These are phyloP conservation scores for Drosophila bocki DNA, from an alignment of 1,140 invertebrate species.

Conservation along the genomic window DNA sequence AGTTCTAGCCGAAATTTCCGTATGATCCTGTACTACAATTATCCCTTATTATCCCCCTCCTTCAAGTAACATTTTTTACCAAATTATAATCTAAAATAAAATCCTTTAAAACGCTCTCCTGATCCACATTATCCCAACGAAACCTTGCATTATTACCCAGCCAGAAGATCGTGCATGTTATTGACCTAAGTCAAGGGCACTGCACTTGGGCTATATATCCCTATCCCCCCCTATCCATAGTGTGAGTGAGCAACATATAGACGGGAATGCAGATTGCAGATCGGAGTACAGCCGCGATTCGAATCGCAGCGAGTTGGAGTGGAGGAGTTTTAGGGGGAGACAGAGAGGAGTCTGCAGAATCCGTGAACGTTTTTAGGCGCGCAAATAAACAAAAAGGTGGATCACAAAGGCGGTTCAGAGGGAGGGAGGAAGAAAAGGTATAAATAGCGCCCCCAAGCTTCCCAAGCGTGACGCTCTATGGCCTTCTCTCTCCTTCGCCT, in stretches of 20 bases:
- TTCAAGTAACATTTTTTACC: background rate
- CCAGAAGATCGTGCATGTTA: slow-evolving; percentile 34
- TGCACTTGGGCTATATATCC: slow-evolving; percentile 46
- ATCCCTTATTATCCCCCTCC: background rate
- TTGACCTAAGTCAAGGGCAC: slow-evolving; percentile 71
- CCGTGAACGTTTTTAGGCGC: slow-evolving; percentile 55
- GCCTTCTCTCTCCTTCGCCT: background rate
- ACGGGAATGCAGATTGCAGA: slow-evolving; percentile 43
- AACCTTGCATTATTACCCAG: background rate
- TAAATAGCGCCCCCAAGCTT: slow-evolving; percentile 61
- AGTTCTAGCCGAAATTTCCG: background rate
- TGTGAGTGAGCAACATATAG: slow-evolving; percentile 24
- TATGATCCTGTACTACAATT: background rate
- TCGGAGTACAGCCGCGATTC: slow-evolving; percentile 42
- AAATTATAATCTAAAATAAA: background rate
- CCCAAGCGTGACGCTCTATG: slow-evolving; percentile 43
- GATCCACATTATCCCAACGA: background rate
- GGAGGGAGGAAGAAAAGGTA: slow-evolving; percentile 23
- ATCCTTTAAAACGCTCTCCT: background rate
- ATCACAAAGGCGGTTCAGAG: slow-evolving; percentile 37
- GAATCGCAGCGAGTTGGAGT: slow-evolving; percentile 25
- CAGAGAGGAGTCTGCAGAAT: slow-evolving; percentile 3
- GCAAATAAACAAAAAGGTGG: slow-evolving; percentile 54
- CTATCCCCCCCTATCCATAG: background rate
- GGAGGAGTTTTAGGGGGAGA: background rate